Evolutionary conservation across 2,888 invertebrate species (phyloP).

Genomic region (Danaus chrysippus): DNA sequence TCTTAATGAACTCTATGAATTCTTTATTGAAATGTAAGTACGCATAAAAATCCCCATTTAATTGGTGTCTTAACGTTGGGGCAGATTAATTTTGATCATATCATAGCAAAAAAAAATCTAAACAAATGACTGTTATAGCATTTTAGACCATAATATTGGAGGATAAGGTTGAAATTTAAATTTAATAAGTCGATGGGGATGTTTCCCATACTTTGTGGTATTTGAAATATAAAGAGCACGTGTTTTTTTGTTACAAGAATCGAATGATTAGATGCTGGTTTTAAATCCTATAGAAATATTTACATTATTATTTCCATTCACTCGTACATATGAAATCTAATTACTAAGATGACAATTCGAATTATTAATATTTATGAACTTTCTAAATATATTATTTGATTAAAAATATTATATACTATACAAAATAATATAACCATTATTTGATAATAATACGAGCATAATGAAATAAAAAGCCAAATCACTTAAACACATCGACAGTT

Average conservation of each 20-base stretch:
- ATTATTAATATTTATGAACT: too few species aligned
- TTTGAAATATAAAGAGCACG: slow-evolving; percentile 19
- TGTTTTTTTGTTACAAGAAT: slow-evolving; percentile 21
- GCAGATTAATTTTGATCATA: slow-evolving; percentile 29
- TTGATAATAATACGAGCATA: slow-evolving; percentile 16
- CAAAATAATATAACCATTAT: too few species aligned
- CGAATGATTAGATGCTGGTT: slow-evolving; percentile 1
- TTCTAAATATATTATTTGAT: too few species aligned
- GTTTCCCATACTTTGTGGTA: slow-evolving; percentile 16
- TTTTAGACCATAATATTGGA: neutral
- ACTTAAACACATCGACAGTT: slow-evolving; percentile 41
- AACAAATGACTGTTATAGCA: neutral
- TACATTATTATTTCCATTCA: too few species aligned
- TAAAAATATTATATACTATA: neutral
- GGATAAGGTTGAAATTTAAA: neutral
- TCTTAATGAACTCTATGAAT: slow-evolving; percentile 13
- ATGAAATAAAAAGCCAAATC: slow-evolving; percentile 36
- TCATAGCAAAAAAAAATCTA: slow-evolving; percentile 17
- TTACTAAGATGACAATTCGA: too few species aligned
- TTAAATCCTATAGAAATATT: neutral
- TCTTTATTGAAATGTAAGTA: slow-evolving; percentile 33
- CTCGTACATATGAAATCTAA: too few species aligned
- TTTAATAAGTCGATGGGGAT: neutral
- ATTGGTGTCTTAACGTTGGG: slow-evolving; percentile 40
- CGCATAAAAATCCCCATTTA: slow-evolving; percentile 46